Evolutionary conservation across 23 tunicate genomes (phyloP), one percentile per base, ranked within the genome.

Genomic region (Halocynthia roretzi): DNA sequence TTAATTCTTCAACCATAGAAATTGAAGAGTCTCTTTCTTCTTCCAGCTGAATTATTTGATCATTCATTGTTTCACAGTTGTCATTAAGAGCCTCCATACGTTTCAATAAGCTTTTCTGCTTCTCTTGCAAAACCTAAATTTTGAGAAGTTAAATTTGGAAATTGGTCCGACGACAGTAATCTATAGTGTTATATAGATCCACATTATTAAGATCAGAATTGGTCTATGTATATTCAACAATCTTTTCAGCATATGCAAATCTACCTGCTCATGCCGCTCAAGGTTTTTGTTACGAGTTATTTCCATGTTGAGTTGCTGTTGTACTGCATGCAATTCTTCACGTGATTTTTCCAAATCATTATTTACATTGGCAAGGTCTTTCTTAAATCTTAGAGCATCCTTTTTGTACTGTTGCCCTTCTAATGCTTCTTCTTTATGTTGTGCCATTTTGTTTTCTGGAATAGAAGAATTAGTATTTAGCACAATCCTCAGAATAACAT

Each of bases 61-160:
- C 96, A 54, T 88, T 75, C 76, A 80, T 48, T 12, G 76, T 83
- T 50, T 89, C 96, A 84, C 96, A 89, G 54, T 89, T 88, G 31
- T 83, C 88, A 69, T 69, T 80, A 0, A 89, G 60, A 14, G 70
- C 81, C 6, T 84, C 88, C 75, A 89, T 80, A 10, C 88, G 71
- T 10, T 53, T 56, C 17, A 89, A 60, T 54, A 89, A 62, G 44
- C 81, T 58, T 6, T 40, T 74, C 58, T 89, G 96, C 61, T 89
- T 89, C 12, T 75, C 83, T 62, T 89, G 96, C 51, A 80, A 52
- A 22, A 86, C 84, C 95, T 88, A 52, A 15, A 68, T 67, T 68
- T 11, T 31, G 44, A 31, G 44, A 31, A 31, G 44, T 1, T 31
- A 31, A 31, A 31, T 31, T 31, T 31, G 44, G 44, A 31, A 31